Evolutionary conservation across 1,140 invertebrate genomes (phyloP).

Genomic region (Brachionus rotundiformis): DNA sequence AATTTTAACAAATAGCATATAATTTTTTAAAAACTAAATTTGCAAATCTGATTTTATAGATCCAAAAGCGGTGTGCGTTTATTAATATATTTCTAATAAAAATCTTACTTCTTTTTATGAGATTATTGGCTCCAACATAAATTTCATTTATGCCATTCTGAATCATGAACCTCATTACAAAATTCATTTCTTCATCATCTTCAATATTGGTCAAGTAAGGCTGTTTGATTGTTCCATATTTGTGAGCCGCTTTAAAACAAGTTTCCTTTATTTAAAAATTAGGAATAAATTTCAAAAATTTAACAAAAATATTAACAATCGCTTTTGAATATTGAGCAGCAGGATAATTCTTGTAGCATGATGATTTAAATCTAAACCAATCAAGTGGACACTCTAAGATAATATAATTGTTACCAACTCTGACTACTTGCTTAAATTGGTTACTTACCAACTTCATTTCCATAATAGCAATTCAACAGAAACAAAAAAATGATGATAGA

Average conservation of each 20-base stretch:
- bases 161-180: conserved; percentile 48
- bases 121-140: conserved; percentile 48
- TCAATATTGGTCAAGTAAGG: conserved; percentile 47
- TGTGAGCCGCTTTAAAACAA: conserved; percentile 20
- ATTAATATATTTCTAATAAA: too few species aligned
- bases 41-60: too few species aligned
- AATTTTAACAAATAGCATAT: too few species aligned
- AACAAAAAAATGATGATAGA: neutral
- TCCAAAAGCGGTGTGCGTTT: too few species aligned
- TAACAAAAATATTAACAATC: neutral
- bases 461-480: neutral
- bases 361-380: conserved; percentile 48
- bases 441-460: neutral
- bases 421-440: too few species aligned
- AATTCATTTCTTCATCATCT: conserved; percentile 51
- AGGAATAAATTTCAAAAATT: neutral
- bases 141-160: conserved; percentile 33
- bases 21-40: too few species aligned
- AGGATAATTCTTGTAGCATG: conserved; percentile 48
- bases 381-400: conserved; percentile 24
- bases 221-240: conserved; percentile 11
- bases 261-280: conserved; percentile 13
- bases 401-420: neutral
- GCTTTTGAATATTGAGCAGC: conserved; percentile 38
- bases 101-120: conserved; percentile 32